Base-by-base conservation (phyloP, 2,113 vertebrate species). In the Lampris megalopsis region DNA sequence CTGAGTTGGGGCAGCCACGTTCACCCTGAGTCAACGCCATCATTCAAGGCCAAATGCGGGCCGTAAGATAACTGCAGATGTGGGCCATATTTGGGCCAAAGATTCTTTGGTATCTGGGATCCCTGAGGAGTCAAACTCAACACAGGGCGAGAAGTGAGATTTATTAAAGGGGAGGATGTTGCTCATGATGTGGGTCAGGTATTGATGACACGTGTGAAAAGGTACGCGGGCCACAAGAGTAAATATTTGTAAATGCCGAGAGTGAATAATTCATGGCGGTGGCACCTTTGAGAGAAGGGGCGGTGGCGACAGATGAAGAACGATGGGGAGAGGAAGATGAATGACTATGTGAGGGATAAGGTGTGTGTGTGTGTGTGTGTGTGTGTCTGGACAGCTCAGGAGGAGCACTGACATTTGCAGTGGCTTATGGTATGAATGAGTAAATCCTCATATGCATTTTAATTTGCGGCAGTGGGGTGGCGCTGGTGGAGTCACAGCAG, bases 241-340 rank as follows among this genome's bases (percentile, higher is more conserved):
- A 83, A 63, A 68, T 58, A 75, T 78, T 77, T 83, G 71, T 73
- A 86, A 91, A 91, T 82, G 78, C 60, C 85, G 83, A 53, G 66
- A 54, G 73, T 90, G 86, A 89, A 91, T 90, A 90, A 92, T 90
- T 88, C 47, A 91, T 89, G 61, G 77, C 63, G 78, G 76, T 45
- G 76, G 84, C 87, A 87, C 87, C 79, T 84, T 75, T 84, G 37
- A 72, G 59, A 77, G 81, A 76, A 1, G 35, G 69, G 58, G 58
- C 47, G 40, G 66, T 68, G 80, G 77, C 67, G 56, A 60, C 8
- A 40, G 41, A 69, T 69, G 63, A 78, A 82, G 80, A 82, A 42
- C 49, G 68, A 83, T 79, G 73, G 61, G 63, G 68, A 68, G 11
- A 48, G 52, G 52, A 56, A 38, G 58, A 81, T 77, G 52, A 80